Conservation (phyloP, 2,888 invertebrate genomes). For the Stenichneumon culpator region DNA sequence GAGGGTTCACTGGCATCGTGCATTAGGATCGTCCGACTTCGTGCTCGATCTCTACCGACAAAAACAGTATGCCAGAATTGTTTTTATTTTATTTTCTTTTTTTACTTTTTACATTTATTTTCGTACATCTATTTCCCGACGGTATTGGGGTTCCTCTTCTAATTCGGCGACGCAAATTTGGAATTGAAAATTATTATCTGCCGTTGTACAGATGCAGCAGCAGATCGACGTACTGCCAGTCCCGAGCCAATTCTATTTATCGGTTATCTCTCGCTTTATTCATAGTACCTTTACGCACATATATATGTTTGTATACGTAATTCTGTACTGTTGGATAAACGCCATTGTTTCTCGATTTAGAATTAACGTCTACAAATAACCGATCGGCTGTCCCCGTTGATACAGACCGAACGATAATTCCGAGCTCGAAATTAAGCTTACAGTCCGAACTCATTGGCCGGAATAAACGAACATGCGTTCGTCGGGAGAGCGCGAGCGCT, state of each 20-base stretch:
- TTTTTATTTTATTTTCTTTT: conserved; percentile 17
- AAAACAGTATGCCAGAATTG: conserved; percentile 28
- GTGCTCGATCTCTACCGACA: conserved; percentile 10
- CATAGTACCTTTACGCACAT: neutral
- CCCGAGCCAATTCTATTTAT: conserved; percentile 50
- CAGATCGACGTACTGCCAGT: neutral
- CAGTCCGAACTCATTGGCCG: neutral
- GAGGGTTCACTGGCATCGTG: conserved; percentile 58
- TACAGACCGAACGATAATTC: neutral
- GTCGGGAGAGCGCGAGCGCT: neutral
- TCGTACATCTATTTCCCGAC: conserved; percentile 60
- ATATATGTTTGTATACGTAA: neutral
- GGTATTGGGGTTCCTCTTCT: neutral
- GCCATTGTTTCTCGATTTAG: conserved; percentile 36
- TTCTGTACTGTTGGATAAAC: neutral
- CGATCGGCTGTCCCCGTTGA: neutral
- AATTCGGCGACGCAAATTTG: conserved; percentile 19
- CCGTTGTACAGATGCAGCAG: neutral
- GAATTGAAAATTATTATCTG: conserved; percentile 31
- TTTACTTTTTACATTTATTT: conserved; percentile 51
- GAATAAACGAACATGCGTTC: neutral
- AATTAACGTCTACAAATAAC: neutral
- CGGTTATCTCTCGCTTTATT: conserved; percentile 9
- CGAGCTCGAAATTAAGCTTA: neutral
- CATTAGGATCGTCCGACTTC: conserved; percentile 16